Evolutionary conservation across 1,140 invertebrate genomes (phyloP).

Genomic region (Argopecten irradians): DNA sequence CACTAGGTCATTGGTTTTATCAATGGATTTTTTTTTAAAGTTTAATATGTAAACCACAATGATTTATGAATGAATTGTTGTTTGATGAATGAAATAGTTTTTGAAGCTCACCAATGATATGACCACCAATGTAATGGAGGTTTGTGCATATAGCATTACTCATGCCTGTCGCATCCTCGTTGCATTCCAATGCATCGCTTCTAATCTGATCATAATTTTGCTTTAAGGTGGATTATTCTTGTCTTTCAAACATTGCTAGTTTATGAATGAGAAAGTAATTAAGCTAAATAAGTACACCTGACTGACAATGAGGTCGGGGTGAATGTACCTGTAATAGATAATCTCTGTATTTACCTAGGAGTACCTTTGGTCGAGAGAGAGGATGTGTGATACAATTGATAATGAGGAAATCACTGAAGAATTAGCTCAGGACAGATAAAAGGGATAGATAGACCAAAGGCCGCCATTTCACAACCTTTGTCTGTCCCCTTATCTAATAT

Average conservation of each 20-base stretch:
- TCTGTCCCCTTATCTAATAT: not conserved
- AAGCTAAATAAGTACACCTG: not conserved
- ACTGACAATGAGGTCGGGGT: not conserved
- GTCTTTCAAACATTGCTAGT: no score
- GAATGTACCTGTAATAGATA: not conserved
- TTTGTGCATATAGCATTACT: no score
- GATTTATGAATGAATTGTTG: not conserved
- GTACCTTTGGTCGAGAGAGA: not conserved
- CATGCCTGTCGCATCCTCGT: no score
- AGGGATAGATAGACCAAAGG: not conserved
- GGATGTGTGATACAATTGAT: not conserved
- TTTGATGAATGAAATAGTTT: not conserved
- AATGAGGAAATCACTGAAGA: not conserved
- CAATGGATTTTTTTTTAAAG: not conserved
- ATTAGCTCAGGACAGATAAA: constrained; percentile 1
- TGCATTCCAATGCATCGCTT: no score
- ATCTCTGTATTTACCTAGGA: not conserved
- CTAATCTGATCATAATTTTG: no score
- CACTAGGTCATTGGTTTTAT: not conserved
- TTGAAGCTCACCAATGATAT: no score
- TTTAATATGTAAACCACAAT: not conserved
- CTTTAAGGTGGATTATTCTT: no score
- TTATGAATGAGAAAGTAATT: not conserved
- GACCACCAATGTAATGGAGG: no score
- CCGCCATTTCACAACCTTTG: not conserved